phyloP scores from a whole-genome alignment of 1,140 invertebrate genomes.

The Theocolax elegans region DNA sequence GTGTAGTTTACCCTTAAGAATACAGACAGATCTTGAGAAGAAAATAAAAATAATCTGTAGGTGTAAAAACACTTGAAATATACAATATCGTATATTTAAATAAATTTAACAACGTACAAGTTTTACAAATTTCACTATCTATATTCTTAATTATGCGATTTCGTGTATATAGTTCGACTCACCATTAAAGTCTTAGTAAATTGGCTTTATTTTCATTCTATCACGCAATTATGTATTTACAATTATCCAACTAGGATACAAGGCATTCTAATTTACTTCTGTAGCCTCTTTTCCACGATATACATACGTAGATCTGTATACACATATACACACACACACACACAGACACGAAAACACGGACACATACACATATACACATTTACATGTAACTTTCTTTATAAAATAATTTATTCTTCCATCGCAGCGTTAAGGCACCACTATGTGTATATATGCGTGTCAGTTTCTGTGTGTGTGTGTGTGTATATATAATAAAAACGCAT shows the following conservation, averaged over 20 bases:
- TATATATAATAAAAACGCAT: conserved; percentile 12
- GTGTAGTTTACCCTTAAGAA: conserved; percentile 30
- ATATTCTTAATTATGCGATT: conserved; percentile 32
- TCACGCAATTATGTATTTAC: conserved; percentile 32
- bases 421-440: conserved; percentile 14
- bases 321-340: no score
- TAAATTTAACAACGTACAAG: conserved; percentile 31
- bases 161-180: conserved; percentile 6
- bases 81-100: conserved; percentile 31
- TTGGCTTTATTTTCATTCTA: neutral
- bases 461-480: neutral
- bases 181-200: neutral
- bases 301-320: no score
- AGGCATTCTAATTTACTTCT: conserved; percentile 13
- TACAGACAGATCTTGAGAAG: conserved; percentile 25
- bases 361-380: neutral
- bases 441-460: no score
- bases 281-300: no score
- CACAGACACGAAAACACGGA: no score
- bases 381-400: neutral
- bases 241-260: conserved; percentile 8
- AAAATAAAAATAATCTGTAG: neutral
- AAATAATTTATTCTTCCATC: conserved; percentile 16
- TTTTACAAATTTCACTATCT: conserved; percentile 30
- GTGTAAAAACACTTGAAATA: no score